Evolutionary conservation across 2,888 invertebrate genomes (phyloP), one percentile per base, ranked within the genome.

Genomic region (Hirtodrosophila alboralis): DNA sequence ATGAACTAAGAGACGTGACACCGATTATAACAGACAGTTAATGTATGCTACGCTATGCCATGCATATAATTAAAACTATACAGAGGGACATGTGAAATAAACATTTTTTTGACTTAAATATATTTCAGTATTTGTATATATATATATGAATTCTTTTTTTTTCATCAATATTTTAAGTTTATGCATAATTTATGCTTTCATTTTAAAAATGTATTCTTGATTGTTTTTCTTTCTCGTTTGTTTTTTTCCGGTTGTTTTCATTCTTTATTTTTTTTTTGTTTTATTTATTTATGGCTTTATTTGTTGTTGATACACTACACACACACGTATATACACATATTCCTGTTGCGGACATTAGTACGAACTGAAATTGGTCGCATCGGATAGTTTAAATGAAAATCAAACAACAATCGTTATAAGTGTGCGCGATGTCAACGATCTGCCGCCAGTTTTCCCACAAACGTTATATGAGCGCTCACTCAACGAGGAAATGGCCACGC

Each of bases 361-460:
- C 92, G 95, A 95, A 92, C 93, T 96, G 92, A 95, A 95, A 90
- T 93, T 96, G 93, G 96, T 96, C 90, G 96, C 96, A 64, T 96
- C 97, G 72, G 96, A 96, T 92, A 96, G 96, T 90, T 93, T 96
- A 91, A 96, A 96, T 92, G 97, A 97, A 92, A 96, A 95, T 92
- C 94, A 93, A 84, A 96, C 96, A 78, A 94, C 93, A 62, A 95
- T 97, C 77, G 93, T 95, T 86, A 94, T 97, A 85, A 93, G 94
- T 89, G 93, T 96, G 79, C 93, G 95, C 83, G 96, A 97, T 91
- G 95, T 96, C 88, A 97, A 97, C 92, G 97, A 97, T 91, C 93
- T 97, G 87, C 95, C 97, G 48, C 97, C 97, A 23, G 93, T 93
- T 79, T 96, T 96, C 91, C 93, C 94, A 70, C 92, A 93, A 88